Conservation (phyloP, 2,797 vertebrate genomes). For the Gallinago nigripennis region DNA sequence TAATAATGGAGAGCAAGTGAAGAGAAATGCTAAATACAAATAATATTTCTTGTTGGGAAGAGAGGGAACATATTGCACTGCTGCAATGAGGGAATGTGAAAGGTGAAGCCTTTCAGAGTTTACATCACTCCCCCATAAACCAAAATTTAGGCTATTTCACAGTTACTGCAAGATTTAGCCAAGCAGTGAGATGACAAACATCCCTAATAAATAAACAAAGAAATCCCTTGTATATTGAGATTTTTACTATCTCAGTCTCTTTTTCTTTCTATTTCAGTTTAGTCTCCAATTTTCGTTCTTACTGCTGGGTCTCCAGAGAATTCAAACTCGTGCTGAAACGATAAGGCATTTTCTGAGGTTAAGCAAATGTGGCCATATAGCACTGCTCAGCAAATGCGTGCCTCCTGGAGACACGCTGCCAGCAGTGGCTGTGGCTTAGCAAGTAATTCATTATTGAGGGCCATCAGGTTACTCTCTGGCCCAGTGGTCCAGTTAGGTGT, state of each 20-base stretch:
- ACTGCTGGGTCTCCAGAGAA: background rate
- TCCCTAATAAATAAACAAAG: background rate
- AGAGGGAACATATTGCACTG: background rate
- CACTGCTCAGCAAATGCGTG: background rate
- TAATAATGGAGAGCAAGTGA: constrained; percentile 29
- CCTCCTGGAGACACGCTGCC: background rate
- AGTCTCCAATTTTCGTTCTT: background rate
- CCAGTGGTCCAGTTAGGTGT: background rate
- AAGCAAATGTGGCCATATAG: background rate
- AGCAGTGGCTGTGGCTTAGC: background rate
- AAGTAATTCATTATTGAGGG: constrained; percentile 17
- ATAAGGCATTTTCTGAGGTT: background rate
- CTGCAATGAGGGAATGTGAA: background rate
- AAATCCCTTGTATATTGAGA: background rate
- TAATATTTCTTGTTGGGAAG: background rate
- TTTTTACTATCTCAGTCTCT: background rate
- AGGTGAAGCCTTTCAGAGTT: constrained; percentile 9
- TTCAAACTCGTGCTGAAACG: background rate
- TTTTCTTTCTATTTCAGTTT: background rate
- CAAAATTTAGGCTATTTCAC: background rate
- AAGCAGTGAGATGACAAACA: background rate
- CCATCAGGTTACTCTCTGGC: background rate
- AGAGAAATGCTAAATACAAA: constrained; percentile 7
- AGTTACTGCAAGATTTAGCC: background rate
- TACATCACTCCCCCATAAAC: background rate